A percentile compares a stretch with the other conserved stretches of the same genome.
phyloP scores from a whole-genome alignment of 2,888 invertebrate species.

The Nemotelus pantherinus region DNA sequence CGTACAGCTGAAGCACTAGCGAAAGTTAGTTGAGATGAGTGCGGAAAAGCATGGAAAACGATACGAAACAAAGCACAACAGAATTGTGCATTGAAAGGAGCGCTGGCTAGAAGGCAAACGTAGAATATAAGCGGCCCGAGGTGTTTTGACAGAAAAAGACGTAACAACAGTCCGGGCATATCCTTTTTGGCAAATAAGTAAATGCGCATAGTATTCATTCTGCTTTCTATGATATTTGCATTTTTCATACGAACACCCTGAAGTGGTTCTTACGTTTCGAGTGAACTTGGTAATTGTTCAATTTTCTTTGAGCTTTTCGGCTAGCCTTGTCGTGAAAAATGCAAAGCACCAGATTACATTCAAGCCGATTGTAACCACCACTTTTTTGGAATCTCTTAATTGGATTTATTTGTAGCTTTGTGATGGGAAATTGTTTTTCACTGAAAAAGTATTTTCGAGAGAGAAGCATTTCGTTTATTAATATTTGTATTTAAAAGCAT shows the following conservation, averaged over 20 bases:
- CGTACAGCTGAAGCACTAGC: slow-evolving; percentile 4
- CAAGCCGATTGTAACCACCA: slow-evolving; percentile 1
- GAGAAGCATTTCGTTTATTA: no score
- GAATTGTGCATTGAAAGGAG: slow-evolving; percentile 13
- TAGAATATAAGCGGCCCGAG: slow-evolving; percentile 17
- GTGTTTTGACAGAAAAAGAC: slow-evolving; percentile 10
- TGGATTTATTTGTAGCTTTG: slow-evolving; percentile 29
- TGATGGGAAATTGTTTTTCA: neutral
- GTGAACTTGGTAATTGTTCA: slow-evolving; percentile 38
- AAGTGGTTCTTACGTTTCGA: slow-evolving; percentile 33
- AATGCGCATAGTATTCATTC: slow-evolving; percentile 25
- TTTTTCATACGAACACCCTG: slow-evolving; percentile 8
- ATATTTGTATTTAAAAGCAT: no score
- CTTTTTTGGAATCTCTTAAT: slow-evolving; percentile 34
- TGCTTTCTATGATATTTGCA: slow-evolving; percentile 13
- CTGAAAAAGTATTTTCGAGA: neutral
- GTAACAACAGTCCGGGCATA: slow-evolving; percentile 18
- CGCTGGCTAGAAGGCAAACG: slow-evolving; percentile 18
- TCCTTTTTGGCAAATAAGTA: slow-evolving; percentile 40
- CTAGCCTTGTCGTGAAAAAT: slow-evolving; percentile 18
- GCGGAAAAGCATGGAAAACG: slow-evolving; percentile 2
- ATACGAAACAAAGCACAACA: neutral
- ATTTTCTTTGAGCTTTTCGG: slow-evolving; percentile 29
- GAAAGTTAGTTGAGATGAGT: neutral
- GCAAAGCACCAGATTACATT: slow-evolving; percentile 11